Evolutionary conservation across 2,888 invertebrate species (phyloP).

Genomic region (Zonitis immaculata): DNA sequence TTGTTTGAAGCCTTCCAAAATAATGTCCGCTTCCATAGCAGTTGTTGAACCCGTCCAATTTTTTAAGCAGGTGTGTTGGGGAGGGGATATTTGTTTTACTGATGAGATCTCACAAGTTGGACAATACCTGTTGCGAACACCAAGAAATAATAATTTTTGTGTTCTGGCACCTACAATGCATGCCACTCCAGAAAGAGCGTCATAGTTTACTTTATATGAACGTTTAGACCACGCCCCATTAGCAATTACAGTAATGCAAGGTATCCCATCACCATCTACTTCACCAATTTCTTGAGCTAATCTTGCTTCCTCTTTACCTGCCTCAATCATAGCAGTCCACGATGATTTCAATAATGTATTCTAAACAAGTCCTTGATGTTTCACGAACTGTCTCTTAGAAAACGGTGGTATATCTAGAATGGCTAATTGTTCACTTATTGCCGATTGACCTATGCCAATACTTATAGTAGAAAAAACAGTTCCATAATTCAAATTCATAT

Average conservation of each 20-base stretch:
- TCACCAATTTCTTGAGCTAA: conserved; percentile 25
- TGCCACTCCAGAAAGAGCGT: conserved; percentile 36
- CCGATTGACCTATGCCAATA: too few species aligned
- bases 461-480: too few species aligned
- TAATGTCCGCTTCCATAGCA: conserved; percentile 37
- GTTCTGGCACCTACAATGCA: conserved; percentile 25
- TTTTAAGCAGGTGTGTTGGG: conserved; percentile 33
- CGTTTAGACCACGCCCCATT: conserved; percentile 33
- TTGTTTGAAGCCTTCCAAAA: conserved; percentile 35
- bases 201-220: conserved; percentile 23
- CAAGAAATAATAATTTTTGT: conserved; percentile 30
- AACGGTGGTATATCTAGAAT: not conserved
- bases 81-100: conserved; percentile 15
- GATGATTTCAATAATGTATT: too few species aligned
- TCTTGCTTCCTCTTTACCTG: conserved; percentile 19
- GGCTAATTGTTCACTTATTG: too few species aligned
- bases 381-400: conserved; percentile 1
- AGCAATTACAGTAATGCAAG: conserved; percentile 30
- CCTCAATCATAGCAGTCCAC: conserved; percentile 12
- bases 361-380: conserved; percentile 2
- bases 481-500: too few species aligned
- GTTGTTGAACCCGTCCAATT: conserved; percentile 36
- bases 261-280: conserved; percentile 23
- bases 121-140: conserved; percentile 36
- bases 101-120: conserved; percentile 28